Evolutionary conservation across 2,888 invertebrate species (phyloP), one percentile per base, ranked within the genome.

Genomic region (Serrognathus titanus): DNA sequence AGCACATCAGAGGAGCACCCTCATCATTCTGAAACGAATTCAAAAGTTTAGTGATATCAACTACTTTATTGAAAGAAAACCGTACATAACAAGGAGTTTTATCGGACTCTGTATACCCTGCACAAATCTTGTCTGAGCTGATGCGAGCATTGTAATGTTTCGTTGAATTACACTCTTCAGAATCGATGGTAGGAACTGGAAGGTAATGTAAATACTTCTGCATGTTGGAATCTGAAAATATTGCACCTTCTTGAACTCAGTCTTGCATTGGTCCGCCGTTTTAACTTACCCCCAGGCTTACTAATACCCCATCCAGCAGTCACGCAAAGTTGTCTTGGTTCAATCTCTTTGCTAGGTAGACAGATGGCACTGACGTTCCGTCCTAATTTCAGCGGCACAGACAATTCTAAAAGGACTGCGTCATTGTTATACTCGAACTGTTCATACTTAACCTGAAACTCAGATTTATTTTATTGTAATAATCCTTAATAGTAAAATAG

Each of bases 1-100:
- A 77, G 65, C 87, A 86, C 81, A 85, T 83, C 54, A 87, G 66
- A 8, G 86, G 85, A 13, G 85, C 83, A n/a, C 86, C 86, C 73
- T 85, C 84, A 64, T 85, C 85, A 65, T 84, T 84, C 86, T 86
- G 66, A 50, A 78, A 76, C 60, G 16, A 55, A 55, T 31, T 31
- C 24, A 31, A 6, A 3, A 3, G 6, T 31, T 53, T 63, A 53
- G 40, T 39, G 39, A 16, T 50, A 16, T 37, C 37, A 49, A 3
- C 37, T 6, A 37, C 38, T 7, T 8, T 12, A n/a, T 43, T 38
- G 16, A 48, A 51, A 10, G 4, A n/a, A 11, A 20, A 57, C 77
- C 82, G 82, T 79, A 85, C 85, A 71, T 83, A 82, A 71, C 85
- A 85, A 35, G 83, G 81, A 41, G 81, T 78, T 67, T 82, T 82